phyloP scores from a whole-genome alignment of 2,888 invertebrate species.

The Pachydiplax longipennis region DNA sequence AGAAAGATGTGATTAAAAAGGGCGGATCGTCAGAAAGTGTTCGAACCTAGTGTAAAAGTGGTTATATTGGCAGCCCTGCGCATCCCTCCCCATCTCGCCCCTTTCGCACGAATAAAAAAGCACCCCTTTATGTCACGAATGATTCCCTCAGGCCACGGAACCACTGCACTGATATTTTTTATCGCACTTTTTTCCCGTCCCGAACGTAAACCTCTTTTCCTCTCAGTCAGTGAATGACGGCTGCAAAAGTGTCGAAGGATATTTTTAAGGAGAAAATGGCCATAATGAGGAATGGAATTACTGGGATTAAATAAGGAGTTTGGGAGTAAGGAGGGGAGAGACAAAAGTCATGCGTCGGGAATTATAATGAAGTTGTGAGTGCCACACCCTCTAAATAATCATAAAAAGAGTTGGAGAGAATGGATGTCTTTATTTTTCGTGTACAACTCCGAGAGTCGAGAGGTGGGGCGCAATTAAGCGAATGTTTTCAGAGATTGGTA shows the following conservation, averaged over 20 bases:
- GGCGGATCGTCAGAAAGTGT: background rate
- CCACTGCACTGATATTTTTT: constrained; percentile 36
- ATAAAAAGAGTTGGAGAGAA: background rate
- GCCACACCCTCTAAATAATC: background rate
- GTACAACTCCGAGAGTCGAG: background rate
- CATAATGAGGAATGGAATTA: background rate
- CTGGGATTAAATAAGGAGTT: background rate
- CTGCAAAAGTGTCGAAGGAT: background rate
- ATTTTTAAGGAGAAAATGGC: constrained; percentile 22
- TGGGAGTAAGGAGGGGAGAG: background rate
- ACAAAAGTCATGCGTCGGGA: constrained; percentile 35
- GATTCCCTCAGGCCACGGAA: constrained; percentile 40
- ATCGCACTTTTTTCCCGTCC: background rate
- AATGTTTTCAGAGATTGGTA: constrained; percentile 14
- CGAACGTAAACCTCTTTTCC: constrained; percentile 36
- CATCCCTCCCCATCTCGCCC: background rate
- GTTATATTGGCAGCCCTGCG: too few species aligned
- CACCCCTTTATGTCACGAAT: constrained; percentile 17
- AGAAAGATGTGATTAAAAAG: background rate
- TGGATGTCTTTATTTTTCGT: background rate
- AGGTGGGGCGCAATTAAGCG: constrained; percentile 31
- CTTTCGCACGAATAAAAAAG: background rate
- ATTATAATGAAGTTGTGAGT: constrained; percentile 35
- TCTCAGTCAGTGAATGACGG: constrained; percentile 21
- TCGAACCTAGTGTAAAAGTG: too few species aligned